Evolutionary conservation across 1,140 invertebrate genomes (phyloP).

Genomic region (Drosophila ficusphila): DNA sequence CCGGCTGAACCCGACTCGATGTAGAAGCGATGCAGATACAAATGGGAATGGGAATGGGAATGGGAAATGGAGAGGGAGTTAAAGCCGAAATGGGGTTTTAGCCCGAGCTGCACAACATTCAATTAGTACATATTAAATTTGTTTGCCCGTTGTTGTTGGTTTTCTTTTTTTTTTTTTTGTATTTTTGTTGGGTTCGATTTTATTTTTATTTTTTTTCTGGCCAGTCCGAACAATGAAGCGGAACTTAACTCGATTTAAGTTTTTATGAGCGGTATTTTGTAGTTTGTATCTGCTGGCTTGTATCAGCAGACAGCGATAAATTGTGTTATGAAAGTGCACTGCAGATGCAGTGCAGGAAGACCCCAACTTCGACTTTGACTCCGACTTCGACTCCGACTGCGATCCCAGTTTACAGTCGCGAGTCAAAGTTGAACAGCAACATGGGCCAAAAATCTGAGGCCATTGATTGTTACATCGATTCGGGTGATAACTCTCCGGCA

Average conservation of each 20-base stretch:
- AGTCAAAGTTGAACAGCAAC: slow-evolving; percentile 49
- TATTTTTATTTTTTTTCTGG: slow-evolving; percentile 28
- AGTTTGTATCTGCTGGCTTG: slow-evolving; percentile 54
- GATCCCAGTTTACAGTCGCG: slow-evolving; percentile 17
- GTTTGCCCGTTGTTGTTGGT: slow-evolving; percentile 49
- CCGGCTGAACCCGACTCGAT: slow-evolving; percentile 33
- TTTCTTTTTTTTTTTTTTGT: slow-evolving; percentile 34
- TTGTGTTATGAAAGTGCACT: slow-evolving; percentile 69
- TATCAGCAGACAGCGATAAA: slow-evolving; percentile 65
- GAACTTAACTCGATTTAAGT: slow-evolving; percentile 71
- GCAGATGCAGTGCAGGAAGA: slow-evolving; percentile 41
- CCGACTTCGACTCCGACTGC: not conserved
- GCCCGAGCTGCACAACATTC: slow-evolving; percentile 61
- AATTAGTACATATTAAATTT: slow-evolving; percentile 75
- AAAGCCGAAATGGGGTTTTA: slow-evolving; percentile 19
- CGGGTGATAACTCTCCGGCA: slow-evolving; percentile 32
- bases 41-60: slow-evolving; percentile 29
- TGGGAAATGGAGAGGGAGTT: slow-evolving; percentile 14
- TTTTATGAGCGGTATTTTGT: slow-evolving; percentile 69
- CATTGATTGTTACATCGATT: slow-evolving; percentile 49
- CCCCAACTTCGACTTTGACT: slow-evolving; percentile 9
- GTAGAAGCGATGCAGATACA: slow-evolving; percentile 51
- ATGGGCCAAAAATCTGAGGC: slow-evolving; percentile 15
- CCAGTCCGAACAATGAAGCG: slow-evolving; percentile 65
- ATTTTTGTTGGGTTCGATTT: slow-evolving; percentile 38